A percentile compares a stretch with the other conserved stretches of the same genome.
phyloP scores from a whole-genome alignment of 2,113 vertebrate species.

The Pardalotus punctatus region DNA sequence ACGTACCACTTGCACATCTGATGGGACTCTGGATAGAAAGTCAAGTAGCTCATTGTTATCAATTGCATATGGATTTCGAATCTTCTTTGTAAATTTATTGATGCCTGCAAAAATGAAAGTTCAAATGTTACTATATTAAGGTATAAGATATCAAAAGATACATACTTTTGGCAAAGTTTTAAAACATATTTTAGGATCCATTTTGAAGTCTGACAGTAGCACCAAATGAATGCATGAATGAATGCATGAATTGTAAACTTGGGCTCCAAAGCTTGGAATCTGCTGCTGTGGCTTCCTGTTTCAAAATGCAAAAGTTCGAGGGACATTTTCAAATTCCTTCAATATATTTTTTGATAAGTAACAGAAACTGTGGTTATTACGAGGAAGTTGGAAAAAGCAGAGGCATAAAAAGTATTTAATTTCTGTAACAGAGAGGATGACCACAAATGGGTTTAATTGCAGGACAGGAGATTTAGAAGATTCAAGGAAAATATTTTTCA shows the following conservation, averaged over 20 bases:
- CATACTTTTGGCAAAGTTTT: not conserved
- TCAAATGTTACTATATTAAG: not conserved
- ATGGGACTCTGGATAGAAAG: constrained; percentile 96
- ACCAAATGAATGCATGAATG: not conserved
- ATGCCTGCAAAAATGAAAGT: constrained; percentile 81
- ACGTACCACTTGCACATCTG: constrained; percentile 97
- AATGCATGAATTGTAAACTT: not conserved
- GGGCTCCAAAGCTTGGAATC: not conserved
- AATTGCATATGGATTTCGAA: constrained; percentile 92
- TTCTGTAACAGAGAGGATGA: not conserved
- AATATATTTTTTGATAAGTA: not conserved
- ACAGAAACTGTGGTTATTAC: not conserved
- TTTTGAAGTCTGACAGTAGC: not conserved
- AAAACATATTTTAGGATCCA: not conserved
- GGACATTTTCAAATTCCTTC: not conserved
- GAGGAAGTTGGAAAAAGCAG: not conserved
- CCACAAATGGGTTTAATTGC: not conserved
- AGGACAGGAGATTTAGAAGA: not conserved
- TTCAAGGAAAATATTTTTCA: not conserved
- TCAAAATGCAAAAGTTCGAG: not conserved
- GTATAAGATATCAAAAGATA: not conserved
- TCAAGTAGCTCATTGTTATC: constrained; percentile 98
- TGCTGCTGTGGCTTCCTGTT: not conserved
- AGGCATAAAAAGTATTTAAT: not conserved
- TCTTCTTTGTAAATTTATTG: constrained; percentile 99